Base-by-base conservation (phyloP, 2,797 vertebrate genomes). In the Enteromius treurensis region DNA sequence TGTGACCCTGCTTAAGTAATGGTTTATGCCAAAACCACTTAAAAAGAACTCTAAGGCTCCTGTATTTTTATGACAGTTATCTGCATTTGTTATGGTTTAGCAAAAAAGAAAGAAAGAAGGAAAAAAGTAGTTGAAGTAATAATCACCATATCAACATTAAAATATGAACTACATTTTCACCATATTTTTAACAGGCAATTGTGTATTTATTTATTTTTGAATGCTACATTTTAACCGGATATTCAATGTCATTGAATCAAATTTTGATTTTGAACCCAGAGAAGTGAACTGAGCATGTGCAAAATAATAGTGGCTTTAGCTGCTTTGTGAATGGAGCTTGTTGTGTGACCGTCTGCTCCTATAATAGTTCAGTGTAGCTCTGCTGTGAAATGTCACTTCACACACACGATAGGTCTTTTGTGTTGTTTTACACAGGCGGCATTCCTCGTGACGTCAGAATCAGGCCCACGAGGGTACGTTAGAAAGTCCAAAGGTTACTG, bases 401-500 rank as follows among this genome's bases (percentile, higher is more conserved):
- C 23, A 70, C 6, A 45, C n/a, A 58, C 2, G 32, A 53, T 26
- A 9, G n/a, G 17, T 58, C 19, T 55, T 23, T 42, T 60, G 49
- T 80, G 23, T 40, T 60, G 51, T 42, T 80, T 60, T 53, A 37
- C 10, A 19, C 47, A 13, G 32, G 79, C 67, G 29, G 19, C 78
- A 70, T 80, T 80, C 67, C 78, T 26, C 32, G 2, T 40, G 68
- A 84, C 5, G 17, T 45, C 76, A 37, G 23, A 26, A 47, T 60
- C 19, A 34, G 78, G 45, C 47, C 45, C 75, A 70, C 62, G 37
- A 47, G 79, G 77, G 80, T 64, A 37, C 80, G 75, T 77, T 58
- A 64, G 70, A 47, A 75, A 84, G 81, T 84, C 84, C 78, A 85
- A 80, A 86, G 82, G 71, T 83, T 82, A 70, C 70, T 80, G 84